Conservation (phyloP, 2,888 invertebrate species). For the Stegophylla sp. region DNA sequence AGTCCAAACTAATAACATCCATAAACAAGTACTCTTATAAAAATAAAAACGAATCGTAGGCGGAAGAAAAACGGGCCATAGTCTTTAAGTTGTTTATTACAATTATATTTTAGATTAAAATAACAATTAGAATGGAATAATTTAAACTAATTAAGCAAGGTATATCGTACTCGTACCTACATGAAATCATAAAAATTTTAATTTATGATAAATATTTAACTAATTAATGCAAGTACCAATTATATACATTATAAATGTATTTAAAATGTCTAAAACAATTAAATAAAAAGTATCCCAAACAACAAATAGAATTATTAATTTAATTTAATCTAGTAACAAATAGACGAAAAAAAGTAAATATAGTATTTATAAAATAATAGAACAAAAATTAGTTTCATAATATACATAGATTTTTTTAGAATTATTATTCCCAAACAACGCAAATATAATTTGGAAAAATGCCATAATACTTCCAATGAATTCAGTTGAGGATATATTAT, state of each 20-base stretch:
- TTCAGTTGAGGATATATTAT: background rate
- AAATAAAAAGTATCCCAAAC: background rate
- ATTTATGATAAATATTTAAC: no score
- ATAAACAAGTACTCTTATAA: slow-evolving; percentile 26
- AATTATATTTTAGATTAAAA: slow-evolving; percentile 3
- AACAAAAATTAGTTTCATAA: background rate
- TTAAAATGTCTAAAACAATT: background rate
- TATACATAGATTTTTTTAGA: background rate
- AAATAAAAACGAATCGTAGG: slow-evolving; percentile 32
- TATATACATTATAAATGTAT: background rate
- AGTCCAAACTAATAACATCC: background rate
- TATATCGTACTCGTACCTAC: no score
- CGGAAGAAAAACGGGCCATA: slow-evolving; percentile 3
- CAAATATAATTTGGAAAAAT: slow-evolving; percentile 8
- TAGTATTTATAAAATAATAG: background rate
- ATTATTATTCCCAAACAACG: slow-evolving; percentile 14
- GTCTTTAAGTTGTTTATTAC: slow-evolving; percentile 24
- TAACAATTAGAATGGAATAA: no score
- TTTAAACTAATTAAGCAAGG: no score
- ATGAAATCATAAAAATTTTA: no score
- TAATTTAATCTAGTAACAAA: background rate
- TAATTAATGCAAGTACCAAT: background rate
- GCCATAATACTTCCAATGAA: background rate
- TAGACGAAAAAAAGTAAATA: background rate
- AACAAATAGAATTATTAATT: background rate